Evolutionary conservation across 2,113 vertebrate genomes (phyloP), one percentile per base, ranked within the genome.

Genomic region (Sitta europaea): DNA sequence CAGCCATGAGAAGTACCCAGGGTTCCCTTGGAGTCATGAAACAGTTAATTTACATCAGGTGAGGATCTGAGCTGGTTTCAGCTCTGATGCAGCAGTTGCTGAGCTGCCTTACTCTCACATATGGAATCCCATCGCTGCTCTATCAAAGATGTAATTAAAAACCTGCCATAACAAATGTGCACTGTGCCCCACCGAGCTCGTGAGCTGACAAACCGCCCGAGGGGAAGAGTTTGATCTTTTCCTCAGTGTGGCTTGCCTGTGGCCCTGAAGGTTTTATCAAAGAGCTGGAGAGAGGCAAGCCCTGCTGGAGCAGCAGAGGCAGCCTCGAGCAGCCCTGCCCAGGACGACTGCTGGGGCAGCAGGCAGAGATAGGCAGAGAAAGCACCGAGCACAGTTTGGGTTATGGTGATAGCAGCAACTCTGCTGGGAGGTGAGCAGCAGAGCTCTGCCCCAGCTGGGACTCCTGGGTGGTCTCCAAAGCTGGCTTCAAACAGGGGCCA

Each of bases 141-240:
- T 94, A 95, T 92, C 85, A 86, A 92, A 96, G 88, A 92, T 35
- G 70, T 58, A 84, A 94, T 94, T 96, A 96, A 95, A 97, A 96
- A 91, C 92, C 92, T 94, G 82, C 94, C 95, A 96, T 93, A 97
- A 91, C 96, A 97, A 97, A 97, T 20, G 93, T 97, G 94, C 94
- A 94, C 87, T 96, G 23, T 94, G 95, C 95, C 93, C 94, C 75
- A n/a, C 96, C 61, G 27, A 94, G 88, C 87, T 90, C 87, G 92
- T 27, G 48, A 36, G 57, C 62, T 97, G 94, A 95, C 88, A 94
- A 96, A 93, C 92, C 86, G 93, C 95, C 90, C 75, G 93, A 92
- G 67, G 91, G 84, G 62, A 70, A 81, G 88, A 67, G 95, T 93
- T 96, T 96, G 95, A 96, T 97, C 96, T 96, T 92, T 62, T 36